Conservation (phyloP, 2,797 vertebrate genomes). For the Pelobates cultripes region DNA sequence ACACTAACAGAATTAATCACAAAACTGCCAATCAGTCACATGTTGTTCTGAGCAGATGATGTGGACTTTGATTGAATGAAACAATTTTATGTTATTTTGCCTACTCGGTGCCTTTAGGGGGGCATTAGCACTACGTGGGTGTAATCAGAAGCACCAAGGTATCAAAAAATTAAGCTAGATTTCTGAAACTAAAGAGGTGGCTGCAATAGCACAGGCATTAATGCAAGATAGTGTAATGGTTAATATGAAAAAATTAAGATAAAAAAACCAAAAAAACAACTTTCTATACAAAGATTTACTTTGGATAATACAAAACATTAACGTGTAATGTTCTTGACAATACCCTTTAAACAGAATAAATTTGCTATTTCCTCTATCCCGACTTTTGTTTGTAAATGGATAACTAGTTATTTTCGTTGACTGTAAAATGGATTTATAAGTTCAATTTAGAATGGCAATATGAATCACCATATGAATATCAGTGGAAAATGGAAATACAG, state of each 20-base stretch:
- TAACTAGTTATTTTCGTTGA: not conserved
- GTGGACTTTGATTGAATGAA: slow-evolving; percentile 28
- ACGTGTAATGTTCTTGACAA: too few species aligned
- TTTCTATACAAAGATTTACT: too few species aligned
- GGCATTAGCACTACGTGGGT: slow-evolving; percentile 16
- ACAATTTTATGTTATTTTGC: slow-evolving; percentile 27
- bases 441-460: not conserved
- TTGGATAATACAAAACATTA: too few species aligned
- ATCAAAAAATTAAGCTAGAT: slow-evolving; percentile 8
- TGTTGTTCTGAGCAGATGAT: slow-evolving; percentile 9
- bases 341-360: too few species aligned
- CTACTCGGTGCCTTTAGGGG: slow-evolving; percentile 1
- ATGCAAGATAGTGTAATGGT: not conserved
- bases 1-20: slow-evolving; percentile 16
- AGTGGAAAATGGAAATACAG: not conserved
- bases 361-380: too few species aligned
- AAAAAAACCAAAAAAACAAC: not conserved
- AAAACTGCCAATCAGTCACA: slow-evolving; percentile 19
- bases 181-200: not conserved
- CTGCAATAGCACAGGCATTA: not conserved
- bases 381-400: not conserved
- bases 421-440: not conserved
- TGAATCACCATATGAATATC: not conserved
- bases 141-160: slow-evolving; percentile 7
- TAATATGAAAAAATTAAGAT: not conserved